These are phyloP conservation scores for Sterrhoptilus dennistouni DNA, from an alignment of 2,113 vertebrate species.

Conservation along the genomic window DNA sequence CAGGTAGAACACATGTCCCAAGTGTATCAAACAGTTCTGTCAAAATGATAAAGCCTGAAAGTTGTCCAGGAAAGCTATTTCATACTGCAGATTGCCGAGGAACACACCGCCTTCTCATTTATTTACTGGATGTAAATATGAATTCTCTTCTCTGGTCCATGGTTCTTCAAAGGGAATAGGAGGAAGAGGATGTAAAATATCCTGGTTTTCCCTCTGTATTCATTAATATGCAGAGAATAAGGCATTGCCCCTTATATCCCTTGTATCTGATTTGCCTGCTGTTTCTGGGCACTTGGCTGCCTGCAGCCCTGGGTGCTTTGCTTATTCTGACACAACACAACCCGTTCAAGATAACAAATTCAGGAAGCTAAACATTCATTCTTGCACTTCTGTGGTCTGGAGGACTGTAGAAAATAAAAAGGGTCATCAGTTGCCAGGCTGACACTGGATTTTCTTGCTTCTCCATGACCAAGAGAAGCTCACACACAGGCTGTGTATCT, in stretches of 20 bases:
- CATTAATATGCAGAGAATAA: not conserved
- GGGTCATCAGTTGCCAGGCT: not conserved
- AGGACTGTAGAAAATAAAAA: not conserved
- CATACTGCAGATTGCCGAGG: not conserved
- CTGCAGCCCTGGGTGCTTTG: not conserved
- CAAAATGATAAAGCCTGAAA: conserved; percentile 45
- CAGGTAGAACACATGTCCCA: not conserved
- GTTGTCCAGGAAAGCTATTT: not conserved
- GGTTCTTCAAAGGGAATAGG: not conserved
- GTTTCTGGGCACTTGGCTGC: not conserved
- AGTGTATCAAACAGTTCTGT: not conserved
- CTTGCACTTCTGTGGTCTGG: not conserved
- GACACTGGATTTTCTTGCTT: not conserved
- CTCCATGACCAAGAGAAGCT: not conserved
- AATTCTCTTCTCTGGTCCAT: not conserved
- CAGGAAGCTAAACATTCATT: not conserved
- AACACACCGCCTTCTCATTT: not conserved
- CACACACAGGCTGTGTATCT: not conserved
- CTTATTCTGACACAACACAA: not conserved
- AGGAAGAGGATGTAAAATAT: not conserved
- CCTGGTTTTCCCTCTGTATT: not conserved
- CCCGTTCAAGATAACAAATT: not conserved
- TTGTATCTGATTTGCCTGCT: not conserved
- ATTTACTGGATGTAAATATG: not conserved
- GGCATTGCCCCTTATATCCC: not conserved